Base-by-base conservation (phyloP, 2,797 vertebrate species). In the Alcedo quadribrachys region DNA sequence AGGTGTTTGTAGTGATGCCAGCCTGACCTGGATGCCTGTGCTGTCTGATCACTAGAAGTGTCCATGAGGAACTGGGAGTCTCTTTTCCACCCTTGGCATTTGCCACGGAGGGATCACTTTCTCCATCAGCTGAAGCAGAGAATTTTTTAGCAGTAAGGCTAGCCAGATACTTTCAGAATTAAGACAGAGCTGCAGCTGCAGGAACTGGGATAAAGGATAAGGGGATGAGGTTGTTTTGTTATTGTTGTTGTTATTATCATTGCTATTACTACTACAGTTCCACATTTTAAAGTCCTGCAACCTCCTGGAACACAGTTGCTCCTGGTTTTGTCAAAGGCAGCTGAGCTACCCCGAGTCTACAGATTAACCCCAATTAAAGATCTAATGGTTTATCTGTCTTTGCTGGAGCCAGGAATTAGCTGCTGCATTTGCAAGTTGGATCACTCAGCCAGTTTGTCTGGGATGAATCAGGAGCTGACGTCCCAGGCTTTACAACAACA, bases 51-150 rank as follows among this genome's bases (percentile, higher is more conserved):
- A 9, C 48, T 69, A 90, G 32, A 66, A 40, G 35, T 70, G 61
- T 57, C 75, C 13, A 1, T 28, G 75, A 86, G 70, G 83, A 94
- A 21, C 25, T 2, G 3, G 32, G 50, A 68, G 57, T 60, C 33
- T 92, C 71, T 76, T 88, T 88, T 74, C 90, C 76, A 85, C 45
- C 68, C 68, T 33, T 67, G 78, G 45, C 61, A n/a, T 69, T 89
- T 60, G 33, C 17, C 33, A 9, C 45, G 25, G 53, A 61, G 53
- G 75, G 71, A 70, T 93, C 32, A 4, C n/a, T 88, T 83, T 46
- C 53, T 53, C 40, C 48, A 0, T 84, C 60, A 46, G 9, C 60
- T 67, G 32, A 81, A 94, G 11, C 4, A 12, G 51, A 55, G 17
- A 58, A 43, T 40, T 79, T 96, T 58, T 73, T 28, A 19, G 40